Conservation (phyloP, 37 sponge, comb jelly and placozoan species). For the Tethya wilhelma region DNA sequence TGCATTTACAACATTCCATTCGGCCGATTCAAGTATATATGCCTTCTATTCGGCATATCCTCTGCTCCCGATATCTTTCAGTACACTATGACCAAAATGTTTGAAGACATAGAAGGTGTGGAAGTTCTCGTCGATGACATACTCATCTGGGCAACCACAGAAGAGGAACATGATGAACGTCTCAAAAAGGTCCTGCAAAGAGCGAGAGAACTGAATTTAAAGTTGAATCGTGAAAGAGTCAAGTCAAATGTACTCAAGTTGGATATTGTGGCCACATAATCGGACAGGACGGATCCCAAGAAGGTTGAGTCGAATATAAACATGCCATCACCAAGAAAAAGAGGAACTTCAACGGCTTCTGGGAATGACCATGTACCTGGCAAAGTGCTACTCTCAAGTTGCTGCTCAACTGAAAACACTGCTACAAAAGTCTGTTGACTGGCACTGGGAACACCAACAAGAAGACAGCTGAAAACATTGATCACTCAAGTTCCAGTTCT, state of each 20-base stretch:
- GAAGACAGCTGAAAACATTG: background rate
- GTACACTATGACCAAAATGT: constrained; percentile 14
- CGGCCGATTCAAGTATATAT: constrained; percentile 37
- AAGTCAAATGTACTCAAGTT: background rate
- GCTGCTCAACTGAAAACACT: constrained; percentile 24
- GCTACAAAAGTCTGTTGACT: constrained; percentile 26
- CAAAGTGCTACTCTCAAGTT: constrained; percentile 18
- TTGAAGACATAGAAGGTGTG: constrained; percentile 26
- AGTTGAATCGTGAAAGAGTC: constrained; percentile 22
- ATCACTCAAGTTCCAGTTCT: constrained; percentile 8
- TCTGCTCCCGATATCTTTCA: constrained; percentile 36
- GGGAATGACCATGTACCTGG: constrained; percentile 47
- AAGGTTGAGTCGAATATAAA: constrained; percentile 19
- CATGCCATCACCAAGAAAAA: constrained; percentile 20
- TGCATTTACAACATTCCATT: constrained; percentile 54
- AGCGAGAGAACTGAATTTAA: constrained; percentile 19
- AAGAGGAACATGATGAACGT: constrained; percentile 8
- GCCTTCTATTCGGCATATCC: constrained; percentile 34
- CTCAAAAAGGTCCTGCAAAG: constrained; percentile 14
- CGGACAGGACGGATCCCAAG: constrained; percentile 36
- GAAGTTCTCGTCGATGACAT: constrained; percentile 18
- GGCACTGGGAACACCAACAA: constrained; percentile 19
- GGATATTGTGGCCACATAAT: constrained; percentile 35
- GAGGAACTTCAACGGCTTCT: constrained; percentile 31
- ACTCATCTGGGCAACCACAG: background rate